phyloP scores from a whole-genome alignment of 1,140 invertebrate genomes.

The Holcopasites calliopsidis region DNA sequence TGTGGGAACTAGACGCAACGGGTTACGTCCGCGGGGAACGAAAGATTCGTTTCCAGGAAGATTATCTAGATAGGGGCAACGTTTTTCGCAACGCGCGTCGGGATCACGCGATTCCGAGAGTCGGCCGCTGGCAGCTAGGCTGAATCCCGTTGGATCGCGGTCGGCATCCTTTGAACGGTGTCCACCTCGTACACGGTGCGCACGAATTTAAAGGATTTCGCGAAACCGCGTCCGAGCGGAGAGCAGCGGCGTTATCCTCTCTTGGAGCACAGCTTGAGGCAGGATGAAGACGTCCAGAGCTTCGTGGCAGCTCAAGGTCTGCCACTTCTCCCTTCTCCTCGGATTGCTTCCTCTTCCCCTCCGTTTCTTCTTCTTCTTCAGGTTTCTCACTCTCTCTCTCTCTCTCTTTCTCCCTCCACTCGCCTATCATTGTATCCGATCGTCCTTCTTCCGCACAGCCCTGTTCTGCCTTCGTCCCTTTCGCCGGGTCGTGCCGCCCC shows the following conservation, averaged over 20 bases:
- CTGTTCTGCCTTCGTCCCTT: neutral
- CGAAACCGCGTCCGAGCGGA: constrained; percentile 46
- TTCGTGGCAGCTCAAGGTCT: constrained; percentile 80
- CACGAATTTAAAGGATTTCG: constrained; percentile 66
- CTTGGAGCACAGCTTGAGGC: constrained; percentile 71
- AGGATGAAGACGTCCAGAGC: constrained; percentile 79
- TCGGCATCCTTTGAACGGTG: constrained; percentile 56
- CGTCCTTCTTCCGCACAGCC: constrained; percentile 24
- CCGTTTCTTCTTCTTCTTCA: constrained; percentile 10
- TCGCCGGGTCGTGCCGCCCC: constrained; percentile 29
- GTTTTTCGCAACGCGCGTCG: constrained; percentile 16
- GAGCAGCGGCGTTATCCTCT: constrained; percentile 48
- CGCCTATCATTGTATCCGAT: neutral
- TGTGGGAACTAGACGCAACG: neutral
- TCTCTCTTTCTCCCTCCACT: constrained; percentile 17
- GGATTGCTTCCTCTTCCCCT: constrained; percentile 37
- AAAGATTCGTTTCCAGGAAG: too few relatives aligned
- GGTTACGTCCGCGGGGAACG: too few relatives aligned
- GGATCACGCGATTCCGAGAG: constrained; percentile 46
- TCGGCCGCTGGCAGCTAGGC: constrained; percentile 32
- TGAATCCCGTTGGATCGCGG: constrained; percentile 48
- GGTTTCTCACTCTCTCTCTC: constrained; percentile 8
- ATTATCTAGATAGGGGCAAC: neutral
- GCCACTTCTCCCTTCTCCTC: constrained; percentile 75
- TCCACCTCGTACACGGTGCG: constrained; percentile 44